Base-by-base conservation (phyloP, 2,888 invertebrate species). In the Dicycla oo region DNA sequence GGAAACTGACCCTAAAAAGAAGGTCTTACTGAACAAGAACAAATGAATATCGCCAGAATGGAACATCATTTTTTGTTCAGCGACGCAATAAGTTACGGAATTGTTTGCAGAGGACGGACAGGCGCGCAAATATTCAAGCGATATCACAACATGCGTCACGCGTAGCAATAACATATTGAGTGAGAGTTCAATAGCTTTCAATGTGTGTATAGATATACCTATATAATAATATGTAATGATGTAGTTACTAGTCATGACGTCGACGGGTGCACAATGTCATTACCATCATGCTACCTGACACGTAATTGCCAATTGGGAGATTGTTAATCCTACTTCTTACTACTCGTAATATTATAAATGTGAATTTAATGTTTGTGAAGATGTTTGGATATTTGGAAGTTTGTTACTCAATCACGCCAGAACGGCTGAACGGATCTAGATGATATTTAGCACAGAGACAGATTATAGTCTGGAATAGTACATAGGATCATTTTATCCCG, bases 131-230 rank as follows among this genome's bases (percentile, higher is more conserved):
- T 77, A 69, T 30, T 58, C 23, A 13, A 13, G 30, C n/a, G n/a
- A 53, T 77, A 67, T 53, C 26, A 49, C 13, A 63, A 68, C 62
- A 34, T 58, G 69, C 77, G 62, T 69, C 77, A 60, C 40, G 20
- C 34, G 5, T n/a, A 43, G 18, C 34, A 49, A 78, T 53, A 77
- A 72, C 43, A 43, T 75, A 51, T 51, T 53, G 26, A 68, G 26
- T 40, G 40, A 23, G 40, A 26, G 68, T 34, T 51, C 51, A 45
- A 68, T 76, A 43, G 43, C 26, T 76, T 43, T n/a, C n/a, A 15
- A 53, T 53, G 15, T 15, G 15, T 5, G 51, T 23, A 23, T 11
- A 49, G 0, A 65, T 8, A 20, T 23, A 23, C 23, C 5, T 30
- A 23, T 5, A 26, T 26, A 26, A 47, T 5, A 38, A 38, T n/a